A percentile compares a stretch with the other conserved stretches of the same genome.
Conservation (phyloP, 1,140 invertebrate genomes). For the Diorhabda sublineata region DNA sequence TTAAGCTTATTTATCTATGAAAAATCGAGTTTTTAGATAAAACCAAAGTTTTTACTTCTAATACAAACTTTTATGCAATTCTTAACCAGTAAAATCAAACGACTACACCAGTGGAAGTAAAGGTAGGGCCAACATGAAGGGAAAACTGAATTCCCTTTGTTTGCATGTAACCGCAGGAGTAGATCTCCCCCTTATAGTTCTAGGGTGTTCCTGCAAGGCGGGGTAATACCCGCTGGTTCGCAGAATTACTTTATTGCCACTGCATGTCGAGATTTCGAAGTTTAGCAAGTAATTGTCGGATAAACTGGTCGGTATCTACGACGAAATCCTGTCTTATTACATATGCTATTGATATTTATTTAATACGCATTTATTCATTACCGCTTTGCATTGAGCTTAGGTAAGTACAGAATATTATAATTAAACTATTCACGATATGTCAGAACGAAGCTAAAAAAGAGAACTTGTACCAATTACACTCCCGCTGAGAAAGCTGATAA, state of each 20-base stretch:
- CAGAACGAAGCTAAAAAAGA: no score
- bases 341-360: no score
- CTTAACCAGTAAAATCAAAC: neutral
- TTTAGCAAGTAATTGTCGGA: constrained; percentile 14
- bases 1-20: no score
- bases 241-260: constrained; percentile 15
- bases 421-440: no score
- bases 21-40: no score
- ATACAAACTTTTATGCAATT: no score
- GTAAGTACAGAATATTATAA: no score
- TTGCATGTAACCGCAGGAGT: constrained; percentile 18
- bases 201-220: constrained; percentile 9
- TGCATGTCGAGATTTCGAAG: constrained; percentile 11
- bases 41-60: no score
- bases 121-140: constrained; percentile 7
- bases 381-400: no score
- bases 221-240: constrained; percentile 7
- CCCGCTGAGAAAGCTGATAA: no score
- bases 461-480: no score
- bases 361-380: no score
- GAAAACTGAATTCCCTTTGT: constrained; percentile 14
- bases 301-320: neutral
- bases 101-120: neutral
- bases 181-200: constrained; percentile 12
- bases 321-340: neutral